A percentile compares a stretch with the other conserved stretches of the same genome.
These are phyloP conservation scores for Apantesis nais DNA, from an alignment of 2,888 invertebrate genomes.

Conservation along the genomic window DNA sequence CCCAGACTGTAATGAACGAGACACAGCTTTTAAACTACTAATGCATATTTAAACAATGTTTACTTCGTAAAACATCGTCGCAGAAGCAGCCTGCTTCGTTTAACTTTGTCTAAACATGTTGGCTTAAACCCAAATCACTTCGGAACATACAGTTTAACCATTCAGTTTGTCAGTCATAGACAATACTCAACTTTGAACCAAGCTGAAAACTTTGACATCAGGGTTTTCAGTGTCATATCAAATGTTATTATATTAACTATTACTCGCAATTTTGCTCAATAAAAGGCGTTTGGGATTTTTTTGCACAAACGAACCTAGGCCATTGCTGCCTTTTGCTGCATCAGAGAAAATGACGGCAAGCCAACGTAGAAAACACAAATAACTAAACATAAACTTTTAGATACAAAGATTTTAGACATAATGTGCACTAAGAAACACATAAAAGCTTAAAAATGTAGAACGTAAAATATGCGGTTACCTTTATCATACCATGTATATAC, in stretches of 20 bases:
- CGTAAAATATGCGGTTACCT: too few relatives aligned
- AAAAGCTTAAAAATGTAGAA: too few relatives aligned
- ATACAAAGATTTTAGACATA: too few relatives aligned
- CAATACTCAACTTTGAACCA: constrained; percentile 10
- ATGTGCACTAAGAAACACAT: too few relatives aligned
- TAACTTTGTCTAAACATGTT: constrained; percentile 18
- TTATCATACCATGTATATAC: too few relatives aligned
- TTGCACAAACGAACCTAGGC: too few relatives aligned
- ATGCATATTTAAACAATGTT: neutral
- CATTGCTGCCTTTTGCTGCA: neutral
- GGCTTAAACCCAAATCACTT: constrained; percentile 11
- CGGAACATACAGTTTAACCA: constrained; percentile 27
- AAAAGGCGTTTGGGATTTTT: too few relatives aligned
- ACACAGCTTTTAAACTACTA: neutral
- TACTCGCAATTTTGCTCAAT: too few relatives aligned
- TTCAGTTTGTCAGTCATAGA: constrained; percentile 15
- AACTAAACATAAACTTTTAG: too few relatives aligned
- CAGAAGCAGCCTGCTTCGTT: constrained; percentile 5
- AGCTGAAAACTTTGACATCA: constrained; percentile 14
- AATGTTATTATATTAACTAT: neutral
- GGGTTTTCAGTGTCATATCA: neutral
- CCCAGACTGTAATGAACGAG: neutral
- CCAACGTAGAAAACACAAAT: neutral
- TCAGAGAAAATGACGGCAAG: neutral
- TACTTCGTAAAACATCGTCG: constrained; percentile 12